Percentiles rank a stretch among this genome's conserved stretches.
phyloP scores from a whole-genome alignment of 2,797 vertebrate species.

The Prionace glauca region DNA sequence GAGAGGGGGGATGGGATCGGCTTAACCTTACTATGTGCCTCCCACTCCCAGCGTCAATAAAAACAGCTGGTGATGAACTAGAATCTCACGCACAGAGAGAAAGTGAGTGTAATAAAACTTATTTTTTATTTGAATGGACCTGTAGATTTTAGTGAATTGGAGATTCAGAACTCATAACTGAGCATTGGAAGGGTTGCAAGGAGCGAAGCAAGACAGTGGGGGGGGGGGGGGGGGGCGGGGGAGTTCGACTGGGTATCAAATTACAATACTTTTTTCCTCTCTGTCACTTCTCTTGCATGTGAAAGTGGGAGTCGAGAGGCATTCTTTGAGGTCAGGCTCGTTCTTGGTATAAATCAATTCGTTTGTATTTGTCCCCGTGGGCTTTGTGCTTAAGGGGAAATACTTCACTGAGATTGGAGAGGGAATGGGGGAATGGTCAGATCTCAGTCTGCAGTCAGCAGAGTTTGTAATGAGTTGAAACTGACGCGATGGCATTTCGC shows the following conservation, averaged over 20 bases:
- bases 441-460: slow-evolving; percentile 30
- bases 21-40: slow-evolving; percentile 47
- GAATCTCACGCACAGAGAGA: slow-evolving; percentile 44
- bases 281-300: not conserved
- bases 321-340: not conserved
- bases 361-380: not conserved
- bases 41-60: slow-evolving; percentile 52
- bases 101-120: slow-evolving; percentile 34
- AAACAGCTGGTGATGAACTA: slow-evolving; percentile 42
- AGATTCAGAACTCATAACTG: not conserved
- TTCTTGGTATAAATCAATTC: not conserved
- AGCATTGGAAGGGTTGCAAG: not conserved
- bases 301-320: not conserved
- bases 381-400: not conserved
- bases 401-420: not conserved
- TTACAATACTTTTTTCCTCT: slow-evolving; percentile 12
- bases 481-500: slow-evolving; percentile 25
- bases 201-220: not conserved
- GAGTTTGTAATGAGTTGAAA: slow-evolving; percentile 9
- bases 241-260: not conserved
- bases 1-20: slow-evolving; percentile 50
- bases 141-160: not conserved
- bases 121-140: not conserved
- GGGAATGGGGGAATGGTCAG: slow-evolving; percentile 7
- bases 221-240: not conserved